Evolutionary conservation across 2,888 invertebrate genomes (phyloP).

Genomic region (Cryptocheilus praepositus): DNA sequence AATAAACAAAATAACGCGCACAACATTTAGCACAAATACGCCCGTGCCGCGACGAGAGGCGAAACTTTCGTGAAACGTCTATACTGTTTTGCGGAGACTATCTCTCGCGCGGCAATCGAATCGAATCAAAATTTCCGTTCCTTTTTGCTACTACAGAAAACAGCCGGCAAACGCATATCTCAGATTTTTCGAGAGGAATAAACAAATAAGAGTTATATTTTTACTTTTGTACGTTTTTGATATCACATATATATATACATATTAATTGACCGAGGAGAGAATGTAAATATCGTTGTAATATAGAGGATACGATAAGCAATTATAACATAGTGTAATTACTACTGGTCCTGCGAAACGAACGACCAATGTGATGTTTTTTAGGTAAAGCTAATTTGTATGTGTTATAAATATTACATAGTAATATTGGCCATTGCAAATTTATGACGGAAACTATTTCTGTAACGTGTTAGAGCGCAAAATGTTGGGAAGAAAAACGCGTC

Average conservation of each 20-base stretch:
- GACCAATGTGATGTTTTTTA: conserved; percentile 69
- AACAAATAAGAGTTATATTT: conserved; percentile 45
- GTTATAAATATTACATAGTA: conserved; percentile 47
- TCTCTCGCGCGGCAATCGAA: too few relatives aligned
- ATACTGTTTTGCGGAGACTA: too few relatives aligned
- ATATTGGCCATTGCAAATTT: conserved; percentile 36
- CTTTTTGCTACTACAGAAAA: too few relatives aligned
- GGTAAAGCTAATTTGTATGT: conserved; percentile 53
- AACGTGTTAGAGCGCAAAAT: conserved; percentile 10
- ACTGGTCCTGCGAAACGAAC: conserved; percentile 52
- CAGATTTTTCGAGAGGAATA: conserved; percentile 34
- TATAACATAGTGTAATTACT: conserved; percentile 53
- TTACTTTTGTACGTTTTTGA: conserved; percentile 63
- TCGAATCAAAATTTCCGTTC: too few relatives aligned
- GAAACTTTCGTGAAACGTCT: too few relatives aligned
- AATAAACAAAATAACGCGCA: too few relatives aligned
- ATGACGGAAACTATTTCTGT: conserved; percentile 17
- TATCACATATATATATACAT: conserved; percentile 43
- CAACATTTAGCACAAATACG: too few relatives aligned
- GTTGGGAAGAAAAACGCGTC: conserved; percentile 28
- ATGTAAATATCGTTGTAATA: conserved; percentile 53
- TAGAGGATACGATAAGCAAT: conserved; percentile 48
- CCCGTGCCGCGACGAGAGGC: too few relatives aligned
- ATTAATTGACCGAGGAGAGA: conserved; percentile 11
- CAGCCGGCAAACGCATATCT: conserved; percentile 37